Percentiles rank a stretch among this genome's conserved stretches.
Conservation (phyloP, 1,140 invertebrate species). For the Drosophila littoralis region DNA sequence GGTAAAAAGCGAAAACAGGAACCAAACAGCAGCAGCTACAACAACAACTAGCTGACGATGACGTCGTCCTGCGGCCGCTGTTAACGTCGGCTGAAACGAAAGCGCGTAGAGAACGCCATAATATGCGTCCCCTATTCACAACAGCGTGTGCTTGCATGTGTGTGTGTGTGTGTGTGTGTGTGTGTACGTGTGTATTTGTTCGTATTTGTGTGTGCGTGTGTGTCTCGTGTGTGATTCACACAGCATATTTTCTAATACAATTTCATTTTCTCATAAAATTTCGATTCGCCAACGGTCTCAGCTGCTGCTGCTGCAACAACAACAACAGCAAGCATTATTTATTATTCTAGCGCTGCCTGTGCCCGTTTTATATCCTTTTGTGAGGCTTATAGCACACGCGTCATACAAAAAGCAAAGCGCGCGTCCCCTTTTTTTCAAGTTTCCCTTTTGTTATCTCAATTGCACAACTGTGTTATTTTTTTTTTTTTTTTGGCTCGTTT, state of each 20-base stretch:
- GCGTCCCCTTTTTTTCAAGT: constrained; percentile 77
- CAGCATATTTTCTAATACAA: constrained; percentile 78
- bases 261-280: constrained; percentile 76
- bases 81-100: constrained; percentile 52
- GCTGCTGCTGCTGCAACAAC: constrained; percentile 59
- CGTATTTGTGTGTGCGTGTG: constrained; percentile 14
- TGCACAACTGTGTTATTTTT: constrained; percentile 79
- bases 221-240: constrained; percentile 73
- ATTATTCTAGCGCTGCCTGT: constrained; percentile 60
- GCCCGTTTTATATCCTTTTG: constrained; percentile 78
- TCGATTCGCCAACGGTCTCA: constrained; percentile 71
- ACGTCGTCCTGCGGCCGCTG: constrained; percentile 64
- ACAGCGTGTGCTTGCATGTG: constrained; percentile 13
- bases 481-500: constrained; percentile 29
- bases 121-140: constrained; percentile 74
- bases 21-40: constrained; percentile 51
- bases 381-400: constrained; percentile 72
- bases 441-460: constrained; percentile 81
- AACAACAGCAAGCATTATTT: constrained; percentile 72
- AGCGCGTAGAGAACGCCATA: constrained; percentile 76
- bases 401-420: constrained; percentile 77
- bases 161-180: constrained; percentile 12
- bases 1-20: constrained; percentile 83
- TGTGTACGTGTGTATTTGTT: constrained; percentile 17
- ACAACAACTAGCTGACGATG: constrained; percentile 58